Evolutionary conservation across 2,888 invertebrate species (phyloP), one percentile per base, ranked within the genome.

Genomic region (Hesperia comma): DNA sequence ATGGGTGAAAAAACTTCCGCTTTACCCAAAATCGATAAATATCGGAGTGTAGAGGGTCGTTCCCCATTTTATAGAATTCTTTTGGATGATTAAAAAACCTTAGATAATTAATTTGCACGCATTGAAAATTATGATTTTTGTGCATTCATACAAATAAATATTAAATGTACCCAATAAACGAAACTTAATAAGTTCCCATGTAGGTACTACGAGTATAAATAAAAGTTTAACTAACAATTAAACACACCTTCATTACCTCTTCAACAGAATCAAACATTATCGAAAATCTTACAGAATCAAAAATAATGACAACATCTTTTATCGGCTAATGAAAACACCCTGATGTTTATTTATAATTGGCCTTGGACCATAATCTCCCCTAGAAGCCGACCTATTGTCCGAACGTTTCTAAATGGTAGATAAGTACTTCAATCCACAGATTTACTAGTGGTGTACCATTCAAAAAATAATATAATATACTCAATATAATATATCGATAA

Each of bases 381-480:
- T 79, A 74, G 75, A 72, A 75, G 74, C 71, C 72, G 73, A 72
- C 66, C 80, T 78, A 83, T 83, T 84, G 83, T 79, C 78, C 77
- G 73, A 76, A 78, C 79, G 78, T 84, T 87, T 84, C 80, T 87
- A 82, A 87, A 86, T 81, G 79, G 80, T 76, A 74, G 79, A 80
- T 80, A 83, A 82, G 19, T 10, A 49, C 19, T 17, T 12, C 75
- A 73, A 79, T 72, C 68, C 74, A 62, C 70, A 79, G 80, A 82
- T 84, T 80, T 71, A 62, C 33, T 77, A 84, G 78, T 67, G 81
- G 79, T 71, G 82, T 32, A 6, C 56, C 55, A 21, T 58, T 12
- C 53, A 41, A 4, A 33, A 43, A 53, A 6, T 53, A 21, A n/a
- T 53, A 53, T 53, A 26, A 37, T 8, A 3, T 37, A 37, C 10